Evolutionary conservation across 2,888 invertebrate species (phyloP).

Genomic region (Emmelina monodactyla): DNA sequence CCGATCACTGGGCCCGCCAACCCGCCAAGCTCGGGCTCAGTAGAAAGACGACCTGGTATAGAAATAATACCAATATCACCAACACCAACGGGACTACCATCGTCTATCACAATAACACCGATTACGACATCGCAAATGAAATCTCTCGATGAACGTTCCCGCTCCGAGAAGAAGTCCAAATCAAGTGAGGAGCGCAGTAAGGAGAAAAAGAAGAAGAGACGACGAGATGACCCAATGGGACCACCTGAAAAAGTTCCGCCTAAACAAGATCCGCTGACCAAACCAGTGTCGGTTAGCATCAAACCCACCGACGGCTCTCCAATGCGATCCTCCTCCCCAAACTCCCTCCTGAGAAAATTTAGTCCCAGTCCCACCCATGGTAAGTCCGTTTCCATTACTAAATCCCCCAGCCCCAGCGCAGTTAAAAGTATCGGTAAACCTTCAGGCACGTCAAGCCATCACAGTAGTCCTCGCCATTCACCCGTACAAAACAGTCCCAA

Average conservation of each 20-base stretch:
- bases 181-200: slow-evolving; percentile 54
- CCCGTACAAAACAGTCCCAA: slow-evolving; percentile 81
- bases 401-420: slow-evolving; percentile 62
- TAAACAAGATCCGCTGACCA: slow-evolving; percentile 74
- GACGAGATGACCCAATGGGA: slow-evolving; percentile 81
- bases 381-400: slow-evolving; percentile 69
- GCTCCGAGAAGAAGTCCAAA: slow-evolving; percentile 54
- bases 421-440: slow-evolving; percentile 51
- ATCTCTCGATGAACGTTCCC: slow-evolving; percentile 48
- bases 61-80: slow-evolving; percentile 85
- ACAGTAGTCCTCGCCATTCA: slow-evolving; percentile 78
- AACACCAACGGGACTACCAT: slow-evolving; percentile 71
- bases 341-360: slow-evolving; percentile 72
- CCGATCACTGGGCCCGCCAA: slow-evolving; percentile 56
- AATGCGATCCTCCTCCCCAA: slow-evolving; percentile 71
- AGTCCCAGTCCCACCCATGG: slow-evolving; percentile 76
- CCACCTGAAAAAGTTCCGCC: slow-evolving; percentile 83
- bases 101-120: slow-evolving; percentile 88
- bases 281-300: slow-evolving; percentile 77
- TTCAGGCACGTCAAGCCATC: slow-evolving; percentile 60
- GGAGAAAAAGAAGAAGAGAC: slow-evolving; percentile 79
- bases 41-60: slow-evolving; percentile 78
- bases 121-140: slow-evolving; percentile 69
- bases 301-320: slow-evolving; percentile 72
- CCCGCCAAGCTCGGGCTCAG: slow-evolving; percentile 70